Base-by-base conservation (phyloP, 35 echinoderm and acorn worm genomes). In the Anneissia japonica region DNA sequence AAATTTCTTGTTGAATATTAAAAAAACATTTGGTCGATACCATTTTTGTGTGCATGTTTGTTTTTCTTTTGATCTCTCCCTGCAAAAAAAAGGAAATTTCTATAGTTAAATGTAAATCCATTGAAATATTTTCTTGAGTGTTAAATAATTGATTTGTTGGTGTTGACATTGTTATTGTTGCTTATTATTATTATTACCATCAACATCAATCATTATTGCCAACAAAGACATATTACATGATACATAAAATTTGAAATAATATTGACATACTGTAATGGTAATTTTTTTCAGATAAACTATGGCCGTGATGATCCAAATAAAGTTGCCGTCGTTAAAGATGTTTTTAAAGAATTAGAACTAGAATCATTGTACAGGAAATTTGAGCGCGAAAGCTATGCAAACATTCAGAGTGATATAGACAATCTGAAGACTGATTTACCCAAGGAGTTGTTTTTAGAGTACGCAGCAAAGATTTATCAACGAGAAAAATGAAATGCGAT, bases 381-480 rank as follows among this genome's bases (percentile, higher is more conserved):
- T 76, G 95, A 98, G 72, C 85, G 91, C 36, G 39, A 90, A 31
- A 98, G 95, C 79, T 98, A 93, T 79, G 13, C 91, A 21, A 74
- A 93, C 29, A 83, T 98, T 9, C 84, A 91, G 91, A 23, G 77
- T 23, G 35, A 76, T 29, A 91, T 93, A 19, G 89, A 98, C 1
- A 39, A 77, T 17, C 84, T 88, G 37, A 82, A 82, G 9, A 72
- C 86, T 0, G 34, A 80, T 4, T 43, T 98, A 38, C 95, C 95
- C 6, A 91, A 89, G 73, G 86, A 94, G 35, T 90, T 98, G 77
- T 98, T 98, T 93, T 35, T 98, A 11, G 86, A 92, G 36, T 98
- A 91, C 72, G 95, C 95, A 4, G 88, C 88, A 34, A 93, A 84
- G 56, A 93, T 98, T 83, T 98, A 88, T 55, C 5, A 64, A 64